A percentile compares a stretch with the other conserved stretches of the same genome.
Conservation (phyloP, 2,888 invertebrate species). For the Tromatobia lineatoria region DNA sequence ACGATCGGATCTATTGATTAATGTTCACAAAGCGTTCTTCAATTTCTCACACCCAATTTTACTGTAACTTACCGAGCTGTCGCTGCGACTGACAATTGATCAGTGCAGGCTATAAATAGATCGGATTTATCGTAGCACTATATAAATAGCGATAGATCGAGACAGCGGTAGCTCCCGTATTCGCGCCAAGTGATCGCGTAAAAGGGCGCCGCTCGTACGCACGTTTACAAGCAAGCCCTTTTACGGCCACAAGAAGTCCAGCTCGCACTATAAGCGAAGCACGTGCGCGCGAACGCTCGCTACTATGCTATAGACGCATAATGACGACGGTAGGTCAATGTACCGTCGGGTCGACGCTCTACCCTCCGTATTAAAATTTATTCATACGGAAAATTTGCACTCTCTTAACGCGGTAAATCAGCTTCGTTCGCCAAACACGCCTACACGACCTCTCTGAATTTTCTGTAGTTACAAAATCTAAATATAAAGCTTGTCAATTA, state of each 20-base stretch:
- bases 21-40: not conserved
- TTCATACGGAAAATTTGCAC: conserved; percentile 67
- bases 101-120: not conserved
- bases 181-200: conserved; percentile 45
- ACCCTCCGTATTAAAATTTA: conserved; percentile 68
- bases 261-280: conserved; percentile 28
- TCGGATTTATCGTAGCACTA: not conserved
- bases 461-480: not conserved
- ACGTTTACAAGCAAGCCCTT: conserved; percentile 64
- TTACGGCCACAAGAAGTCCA: conserved; percentile 57
- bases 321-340: conserved; percentile 57
- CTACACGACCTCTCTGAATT: conserved; percentile 1
- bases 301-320: conserved; percentile 37
- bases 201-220: conserved; percentile 56
- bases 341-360: conserved; percentile 52
- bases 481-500: not conserved
- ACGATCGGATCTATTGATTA: not conserved
- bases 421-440: conserved; percentile 37
- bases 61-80: not conserved
- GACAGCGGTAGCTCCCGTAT: conserved; percentile 18
- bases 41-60: not conserved
- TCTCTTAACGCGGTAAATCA: conserved; percentile 37
- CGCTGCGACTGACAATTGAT: conserved; percentile 2
- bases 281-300: conserved; percentile 43
- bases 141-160: conserved; percentile 34